Percentiles rank a stretch among this genome's conserved stretches.
These are phyloP conservation scores for Patella ulyssiponensis DNA, from an alignment of 2,888 invertebrate genomes.

Conservation along the genomic window DNA sequence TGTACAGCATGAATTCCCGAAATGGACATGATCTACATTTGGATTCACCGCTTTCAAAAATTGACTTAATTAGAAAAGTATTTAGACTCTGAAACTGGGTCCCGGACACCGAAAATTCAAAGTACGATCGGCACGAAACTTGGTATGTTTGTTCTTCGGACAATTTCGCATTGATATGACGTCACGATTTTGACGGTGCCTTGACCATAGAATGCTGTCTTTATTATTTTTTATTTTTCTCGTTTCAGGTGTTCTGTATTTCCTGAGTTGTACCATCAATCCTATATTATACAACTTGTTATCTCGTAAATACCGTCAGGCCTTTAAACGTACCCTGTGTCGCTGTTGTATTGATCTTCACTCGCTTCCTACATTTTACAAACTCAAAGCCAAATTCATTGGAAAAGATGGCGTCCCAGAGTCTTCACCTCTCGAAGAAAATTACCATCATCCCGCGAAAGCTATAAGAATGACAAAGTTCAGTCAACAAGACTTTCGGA, in stretches of 20 bases:
- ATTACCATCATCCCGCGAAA: constrained; percentile 29
- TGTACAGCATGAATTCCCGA: no score
- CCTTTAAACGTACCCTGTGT: constrained; percentile 82
- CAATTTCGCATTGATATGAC: not conserved
- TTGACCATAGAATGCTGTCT: no score
- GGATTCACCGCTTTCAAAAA: no score
- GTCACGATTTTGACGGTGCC: not conserved
- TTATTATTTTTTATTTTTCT: constrained; percentile 18
- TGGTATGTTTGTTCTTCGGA: not conserved
- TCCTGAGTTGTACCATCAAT: constrained; percentile 92
- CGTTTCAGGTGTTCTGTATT: constrained; percentile 85
- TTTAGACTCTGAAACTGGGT: no score
- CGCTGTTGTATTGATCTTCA: constrained; percentile 57
- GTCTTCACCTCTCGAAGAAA: constrained; percentile 15
- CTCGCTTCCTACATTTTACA: constrained; percentile 60
- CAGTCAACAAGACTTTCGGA: constrained; percentile 20
- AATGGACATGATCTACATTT: no score
- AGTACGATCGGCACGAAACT: no score
- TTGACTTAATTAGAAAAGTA: no score
- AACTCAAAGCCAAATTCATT: constrained; percentile 39
- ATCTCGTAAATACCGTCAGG: constrained; percentile 93
- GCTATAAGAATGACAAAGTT: constrained; percentile 36
- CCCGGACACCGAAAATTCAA: no score
- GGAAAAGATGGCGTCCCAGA: constrained; percentile 21
- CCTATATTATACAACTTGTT: constrained; percentile 94